phyloP scores from a whole-genome alignment of 1,140 invertebrate species.

The Pseudomyrmex dendroicus region DNA sequence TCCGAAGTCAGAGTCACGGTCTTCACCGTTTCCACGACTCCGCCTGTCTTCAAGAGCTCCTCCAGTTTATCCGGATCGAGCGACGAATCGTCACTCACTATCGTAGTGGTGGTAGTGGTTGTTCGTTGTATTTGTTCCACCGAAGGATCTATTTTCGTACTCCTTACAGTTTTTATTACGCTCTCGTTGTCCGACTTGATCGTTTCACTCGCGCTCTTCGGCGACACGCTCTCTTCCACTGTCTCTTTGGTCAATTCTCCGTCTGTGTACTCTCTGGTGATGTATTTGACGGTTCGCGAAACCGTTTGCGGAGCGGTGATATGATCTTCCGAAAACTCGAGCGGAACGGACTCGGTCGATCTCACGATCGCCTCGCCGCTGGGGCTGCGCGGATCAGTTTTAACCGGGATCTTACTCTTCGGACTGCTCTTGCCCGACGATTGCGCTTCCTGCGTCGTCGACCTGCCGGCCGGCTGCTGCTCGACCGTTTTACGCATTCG shows the following conservation, averaged over 20 bases:
- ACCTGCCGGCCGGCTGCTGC: slow-evolving; percentile 43
- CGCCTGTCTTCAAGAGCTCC: slow-evolving; percentile 64
- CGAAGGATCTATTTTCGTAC: neutral
- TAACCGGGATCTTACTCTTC: slow-evolving; percentile 84
- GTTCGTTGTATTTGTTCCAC: neutral
- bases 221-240: slow-evolving; percentile 4
- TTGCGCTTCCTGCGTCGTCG: slow-evolving; percentile 27
- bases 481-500: slow-evolving; percentile 64
- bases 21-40: slow-evolving; percentile 42
- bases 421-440: slow-evolving; percentile 63
- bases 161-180: neutral
- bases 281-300: slow-evolving; percentile 7
- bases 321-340: neutral
- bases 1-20: slow-evolving; percentile 41
- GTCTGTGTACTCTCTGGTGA: slow-evolving; percentile 22
- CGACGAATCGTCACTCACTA: neutral
- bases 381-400: slow-evolving; percentile 65
- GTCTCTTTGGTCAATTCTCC: slow-evolving; percentile 21
- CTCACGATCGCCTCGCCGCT: neutral
- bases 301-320: neutral
- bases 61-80: slow-evolving; percentile 65
- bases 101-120: slow-evolving; percentile 7
- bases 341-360: neutral
- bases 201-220: neutral
- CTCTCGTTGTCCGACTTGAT: neutral